Conservation (phyloP, 2,797 vertebrate species). For the Podarcis siculus region DNA sequence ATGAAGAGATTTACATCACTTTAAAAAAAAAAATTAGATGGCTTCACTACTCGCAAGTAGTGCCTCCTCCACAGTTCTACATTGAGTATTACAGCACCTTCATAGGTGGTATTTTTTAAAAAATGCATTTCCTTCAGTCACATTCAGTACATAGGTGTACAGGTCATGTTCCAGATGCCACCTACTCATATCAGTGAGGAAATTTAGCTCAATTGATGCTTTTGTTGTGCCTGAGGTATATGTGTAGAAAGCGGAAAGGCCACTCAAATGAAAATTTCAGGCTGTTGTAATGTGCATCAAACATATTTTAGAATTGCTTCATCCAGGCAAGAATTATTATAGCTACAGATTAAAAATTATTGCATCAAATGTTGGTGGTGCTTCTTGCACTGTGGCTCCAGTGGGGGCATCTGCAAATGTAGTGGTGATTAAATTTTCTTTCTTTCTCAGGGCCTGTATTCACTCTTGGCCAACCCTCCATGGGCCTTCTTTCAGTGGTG, state of each 20-base stretch:
- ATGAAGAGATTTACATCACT: background rate
- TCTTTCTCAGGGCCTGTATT: too few relatives aligned
- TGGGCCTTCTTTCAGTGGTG: too few relatives aligned
- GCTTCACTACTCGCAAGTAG: too few relatives aligned
- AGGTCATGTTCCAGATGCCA: background rate
- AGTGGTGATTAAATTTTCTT: background rate
- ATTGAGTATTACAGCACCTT: too few relatives aligned
- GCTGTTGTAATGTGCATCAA: background rate
- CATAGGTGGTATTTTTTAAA: too few relatives aligned
- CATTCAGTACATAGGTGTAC: background rate
- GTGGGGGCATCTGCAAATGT: background rate
- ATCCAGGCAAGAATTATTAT: background rate
- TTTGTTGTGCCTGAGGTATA: background rate
- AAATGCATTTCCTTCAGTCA: too few relatives aligned
- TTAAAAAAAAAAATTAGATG: too few relatives aligned
- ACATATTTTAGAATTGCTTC: background rate
- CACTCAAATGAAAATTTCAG: background rate
- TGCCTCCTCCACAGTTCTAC: too few relatives aligned
- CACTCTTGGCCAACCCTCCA: too few relatives aligned
- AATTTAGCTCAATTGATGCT: background rate
- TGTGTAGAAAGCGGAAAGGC: background rate
- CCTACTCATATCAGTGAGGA: background rate
- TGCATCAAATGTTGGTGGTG: background rate
- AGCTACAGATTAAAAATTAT: background rate
- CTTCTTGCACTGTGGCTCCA: background rate